Evolutionary conservation across 2,888 invertebrate genomes (phyloP), one percentile per base, ranked within the genome.

Genomic region (Lycocerus yunnanus): DNA sequence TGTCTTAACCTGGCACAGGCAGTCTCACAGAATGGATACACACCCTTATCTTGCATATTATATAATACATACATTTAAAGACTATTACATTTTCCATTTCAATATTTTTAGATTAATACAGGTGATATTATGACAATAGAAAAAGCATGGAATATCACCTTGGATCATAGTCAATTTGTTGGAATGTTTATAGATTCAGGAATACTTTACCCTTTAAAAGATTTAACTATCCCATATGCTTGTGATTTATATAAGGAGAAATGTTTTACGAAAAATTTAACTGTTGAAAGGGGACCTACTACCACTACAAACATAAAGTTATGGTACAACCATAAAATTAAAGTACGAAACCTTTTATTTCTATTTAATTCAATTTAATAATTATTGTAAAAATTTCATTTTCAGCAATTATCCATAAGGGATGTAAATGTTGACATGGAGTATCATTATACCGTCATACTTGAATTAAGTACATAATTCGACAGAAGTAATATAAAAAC

Each of bases 151-250:
- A 16, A 13, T n/a, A 58, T 68, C n/a, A 16, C 9, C 10, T 2
- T 68, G 15, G 15, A 68, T 58, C 43, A 68, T 14, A n/a, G 10
- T 1, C 13, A 58, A 16, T 68, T 58, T 68, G 10, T 8, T 15
- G 58, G 58, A n/a, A 68, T 68, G 58, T 58, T 58, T 58, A 20
- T 68, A 14, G 68, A 58, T 3, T 68, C 13, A 18, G 68, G 68
- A 11, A 58, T 68, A n/a, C 10, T 68, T 5, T 68, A 68, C 11
- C 3, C 27, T 27, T 27, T 27, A 4, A 27, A 27, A 13, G 13
- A 27, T 27, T 27, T 13, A 13, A 27, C 3, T 13, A 27, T 27
- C 13, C 4, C 27, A 1, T 13, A 11, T 4, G 27, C 27, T 3
- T 13, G 11, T 1, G 27, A 27, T 27, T 27, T 27, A 27, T 27